Evolutionary conservation across 2,797 vertebrate species (phyloP), one percentile per base, ranked within the genome.

Genomic region (Anguilla marmorata): DNA sequence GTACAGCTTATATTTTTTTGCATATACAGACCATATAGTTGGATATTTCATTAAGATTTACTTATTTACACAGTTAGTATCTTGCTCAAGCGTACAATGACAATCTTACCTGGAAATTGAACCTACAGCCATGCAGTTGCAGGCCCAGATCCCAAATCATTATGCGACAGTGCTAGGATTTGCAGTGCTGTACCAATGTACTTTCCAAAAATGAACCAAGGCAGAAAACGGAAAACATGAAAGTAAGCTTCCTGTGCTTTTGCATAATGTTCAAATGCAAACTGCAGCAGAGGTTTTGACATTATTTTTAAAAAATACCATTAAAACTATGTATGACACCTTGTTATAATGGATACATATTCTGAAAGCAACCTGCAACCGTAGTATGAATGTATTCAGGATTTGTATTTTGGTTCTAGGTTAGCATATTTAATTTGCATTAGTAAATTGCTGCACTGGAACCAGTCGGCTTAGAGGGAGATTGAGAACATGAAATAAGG

Each of bases 191-290:
- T 24, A 63, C 16, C 19, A 19, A 63, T 63, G 4, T 63, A 5
- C 2, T 63, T 63, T 63, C 58, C 58, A 63, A 63, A 63, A 63
- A 63, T 63, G 58, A 24, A 63, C 21, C 21, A 21, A 21, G 58
- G 58, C 12, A 24, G 5, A 63, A 16, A 16, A 63, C 41, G 16
- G 24, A 63, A 63, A 63, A n/a, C 58, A 63, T 63, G 0, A 63
- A 63, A 63, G 58, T n/a, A 24, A 63, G 21, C 16, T 63, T 63
- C 12, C 21, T 16, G 21, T 21, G 58, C 58, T 63, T 63, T 63
- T 63, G 58, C 58, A 63, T 63, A 63, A 69, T 69, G 63, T 66
- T 66, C 63, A 66, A 27, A 66, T 27, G n/a, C 63, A 66, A 66
- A n/a, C 63, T 66, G 63, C 63, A n/a, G 63, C 63, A n/a, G 63